phyloP scores from a whole-genome alignment of 2,113 vertebrate species.

The Capreolus pygargus region DNA sequence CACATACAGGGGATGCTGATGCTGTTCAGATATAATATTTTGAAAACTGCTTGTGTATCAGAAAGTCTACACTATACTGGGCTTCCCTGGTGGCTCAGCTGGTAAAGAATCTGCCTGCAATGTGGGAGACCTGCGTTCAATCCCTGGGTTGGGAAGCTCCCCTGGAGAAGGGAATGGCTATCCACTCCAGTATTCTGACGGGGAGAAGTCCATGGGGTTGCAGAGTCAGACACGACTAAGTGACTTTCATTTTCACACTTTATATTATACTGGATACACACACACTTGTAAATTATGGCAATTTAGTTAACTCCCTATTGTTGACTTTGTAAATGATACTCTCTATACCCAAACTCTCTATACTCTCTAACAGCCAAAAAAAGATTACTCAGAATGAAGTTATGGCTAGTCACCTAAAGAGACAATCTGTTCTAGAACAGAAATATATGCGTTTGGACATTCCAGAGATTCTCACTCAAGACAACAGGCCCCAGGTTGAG shows the following conservation, averaged over 20 bases:
- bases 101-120: neutral
- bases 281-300: neutral
- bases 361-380: neutral
- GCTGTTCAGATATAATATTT: neutral
- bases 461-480: neutral
- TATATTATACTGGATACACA: neutral
- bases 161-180: neutral
- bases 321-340: neutral
- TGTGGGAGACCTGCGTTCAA: neutral
- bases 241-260: neutral
- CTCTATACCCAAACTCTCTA: neutral
- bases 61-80: neutral
- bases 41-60: neutral
- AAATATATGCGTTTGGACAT: neutral
- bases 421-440: neutral
- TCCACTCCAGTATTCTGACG: neutral
- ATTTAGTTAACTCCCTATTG: neutral
- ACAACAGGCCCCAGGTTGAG: neutral
- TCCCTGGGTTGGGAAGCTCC: neutral
- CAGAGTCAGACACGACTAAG: neutral
- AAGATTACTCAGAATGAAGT: neutral
- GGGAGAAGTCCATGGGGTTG: neutral
- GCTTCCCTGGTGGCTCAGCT: neutral
- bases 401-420: neutral
- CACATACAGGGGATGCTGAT: neutral